Evolutionary conservation across 2,797 vertebrate species (phyloP).

Genomic region (Hypotaenidia okinawae): DNA sequence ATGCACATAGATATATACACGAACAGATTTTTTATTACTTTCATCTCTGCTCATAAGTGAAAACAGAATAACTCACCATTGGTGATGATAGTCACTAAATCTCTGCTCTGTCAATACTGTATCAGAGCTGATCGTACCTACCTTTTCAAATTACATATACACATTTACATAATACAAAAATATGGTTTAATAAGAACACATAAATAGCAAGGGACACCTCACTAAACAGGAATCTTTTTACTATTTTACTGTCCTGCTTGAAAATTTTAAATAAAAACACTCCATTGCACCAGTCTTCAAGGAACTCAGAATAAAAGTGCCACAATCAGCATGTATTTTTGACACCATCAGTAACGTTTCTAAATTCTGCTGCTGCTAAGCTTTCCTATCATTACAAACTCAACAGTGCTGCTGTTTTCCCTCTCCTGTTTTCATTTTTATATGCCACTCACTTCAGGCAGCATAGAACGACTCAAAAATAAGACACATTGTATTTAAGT

Average conservation of each 20-base stretch:
- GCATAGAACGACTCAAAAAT: not conserved
- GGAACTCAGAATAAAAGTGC: not conserved
- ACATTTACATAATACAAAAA: not conserved
- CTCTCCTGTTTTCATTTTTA: not conserved
- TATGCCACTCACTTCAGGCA: not conserved
- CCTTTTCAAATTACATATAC: not conserved
- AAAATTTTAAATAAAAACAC: not conserved
- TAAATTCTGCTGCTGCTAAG: not conserved
- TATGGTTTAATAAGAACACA: not conserved
- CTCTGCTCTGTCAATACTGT: not conserved
- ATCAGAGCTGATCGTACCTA: not conserved
- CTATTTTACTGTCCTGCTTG: not conserved
- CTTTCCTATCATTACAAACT: not conserved
- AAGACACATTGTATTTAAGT: not conserved
- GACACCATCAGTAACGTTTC: not conserved
- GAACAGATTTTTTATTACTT: slow-evolving; percentile 64
- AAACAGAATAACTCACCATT: slow-evolving; percentile 30
- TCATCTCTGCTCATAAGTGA: slow-evolving; percentile 24
- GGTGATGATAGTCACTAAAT: slow-evolving; percentile 8
- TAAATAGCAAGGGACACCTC: not conserved
- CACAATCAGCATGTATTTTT: not conserved
- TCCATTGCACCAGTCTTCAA: not conserved
- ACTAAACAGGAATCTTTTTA: not conserved
- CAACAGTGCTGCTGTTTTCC: not conserved
- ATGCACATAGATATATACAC: slow-evolving; percentile 61